Evolutionary conservation across 2,113 vertebrate species (phyloP), one percentile per base, ranked within the genome.

Genomic region (Ondatra zibethicus): DNA sequence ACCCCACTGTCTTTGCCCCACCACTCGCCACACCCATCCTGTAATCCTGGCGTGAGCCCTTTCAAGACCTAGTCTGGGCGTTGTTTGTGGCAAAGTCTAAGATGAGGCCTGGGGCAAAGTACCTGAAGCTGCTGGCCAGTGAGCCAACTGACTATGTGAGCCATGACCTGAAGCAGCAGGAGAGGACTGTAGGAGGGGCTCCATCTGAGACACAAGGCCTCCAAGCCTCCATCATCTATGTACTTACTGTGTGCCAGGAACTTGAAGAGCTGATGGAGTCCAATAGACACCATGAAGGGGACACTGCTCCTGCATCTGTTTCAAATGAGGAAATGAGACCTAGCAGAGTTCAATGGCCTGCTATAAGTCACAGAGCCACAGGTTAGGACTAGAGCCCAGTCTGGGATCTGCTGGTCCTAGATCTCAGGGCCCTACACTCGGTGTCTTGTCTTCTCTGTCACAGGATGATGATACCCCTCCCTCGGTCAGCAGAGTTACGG

Each of bases 1-100:
- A 8, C 9, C 47, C 16, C 2, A 19, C 23, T 27, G 0, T 12
- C 12, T 39, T 36, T 73, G 45, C n/a, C 17, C 21, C 1, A 0
- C 1, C 4, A 2, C 66, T 13, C 5, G 16, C 29, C 2, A 14
- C 11, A 39, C 7, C 21, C 31, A 16, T 0, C 45, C 45, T 1
- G 7, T 7, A 45, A 5, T 11, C 3, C 6, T 39, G 0, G 5
- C 33, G 68, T 84, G 77, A 29, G n/a, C 63, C 6, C 0, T 13
- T 33, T 75, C n/a, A n/a, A 55, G 36, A 81, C 61, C 33, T 2
- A 39, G 21, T 42, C 52, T 7, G 4, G 73, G 17, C 7, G 36
- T 6, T 19, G 39, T n/a, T 55, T 7, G 23, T 2, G 29, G 82
- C 14, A 52, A 36, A 36, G 75, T 33, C 47, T 16, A 36, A 89